phyloP scores from a whole-genome alignment of 2,797 vertebrate genomes.

The Aldrovandia affinis region DNA sequence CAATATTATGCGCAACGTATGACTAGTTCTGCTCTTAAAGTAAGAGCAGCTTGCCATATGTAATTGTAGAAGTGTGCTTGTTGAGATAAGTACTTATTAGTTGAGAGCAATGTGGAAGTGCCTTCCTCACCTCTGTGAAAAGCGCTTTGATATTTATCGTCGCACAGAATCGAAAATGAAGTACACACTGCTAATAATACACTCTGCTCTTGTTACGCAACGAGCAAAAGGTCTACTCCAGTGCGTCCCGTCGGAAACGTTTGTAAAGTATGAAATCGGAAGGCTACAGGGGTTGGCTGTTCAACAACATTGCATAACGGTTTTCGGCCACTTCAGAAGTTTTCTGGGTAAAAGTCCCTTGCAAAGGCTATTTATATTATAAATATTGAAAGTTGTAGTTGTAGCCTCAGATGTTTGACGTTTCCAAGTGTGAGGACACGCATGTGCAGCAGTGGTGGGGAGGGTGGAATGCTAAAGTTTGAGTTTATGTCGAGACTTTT shows the following conservation, averaged over 20 bases:
- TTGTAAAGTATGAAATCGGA: not conserved
- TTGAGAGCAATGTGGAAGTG: conserved; percentile 4
- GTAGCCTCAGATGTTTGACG: not conserved
- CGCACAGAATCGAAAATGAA: not conserved
- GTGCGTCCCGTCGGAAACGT: not conserved
- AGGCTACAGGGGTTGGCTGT: not conserved
- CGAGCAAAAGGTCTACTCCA: not conserved
- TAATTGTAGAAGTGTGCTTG: not conserved
- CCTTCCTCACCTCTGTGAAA: not conserved
- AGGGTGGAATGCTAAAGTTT: too few species aligned
- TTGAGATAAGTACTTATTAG: not conserved
- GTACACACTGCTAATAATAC: not conserved
- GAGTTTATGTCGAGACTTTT: not conserved
- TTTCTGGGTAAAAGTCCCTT: not conserved
- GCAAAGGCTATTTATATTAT: not conserved
- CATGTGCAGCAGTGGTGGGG: too few species aligned
- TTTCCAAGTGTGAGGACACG: not conserved
- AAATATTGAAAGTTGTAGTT: not conserved
- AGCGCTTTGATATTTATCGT: not conserved
- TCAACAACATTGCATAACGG: not conserved
- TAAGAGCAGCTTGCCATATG: not conserved
- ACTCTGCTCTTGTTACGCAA: not conserved
- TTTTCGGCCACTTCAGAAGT: not conserved
- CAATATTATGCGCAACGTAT: not conserved
- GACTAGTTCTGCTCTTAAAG: not conserved